Percentiles rank a stretch among this genome's conserved stretches.
Conservation (phyloP, 2,113 vertebrate genomes). For the Campylomormyrus tamandua region DNA sequence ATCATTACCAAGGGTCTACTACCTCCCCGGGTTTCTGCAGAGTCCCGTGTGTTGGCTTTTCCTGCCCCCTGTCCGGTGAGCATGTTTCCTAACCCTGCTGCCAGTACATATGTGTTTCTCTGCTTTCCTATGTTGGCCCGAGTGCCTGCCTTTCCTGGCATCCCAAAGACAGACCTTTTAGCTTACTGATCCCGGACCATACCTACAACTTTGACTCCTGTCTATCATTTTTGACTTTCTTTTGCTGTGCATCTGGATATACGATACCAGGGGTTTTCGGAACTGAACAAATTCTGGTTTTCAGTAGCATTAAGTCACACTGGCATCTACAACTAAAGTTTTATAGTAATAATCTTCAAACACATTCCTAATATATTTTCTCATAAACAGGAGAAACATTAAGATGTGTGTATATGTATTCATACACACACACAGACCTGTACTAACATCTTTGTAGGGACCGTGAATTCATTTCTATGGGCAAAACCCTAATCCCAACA, state of each 20-base stretch:
- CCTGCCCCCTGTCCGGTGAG: too few relatives aligned
- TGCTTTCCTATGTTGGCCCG: too few relatives aligned
- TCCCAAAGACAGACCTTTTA: too few relatives aligned
- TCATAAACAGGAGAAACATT: background rate
- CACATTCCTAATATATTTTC: background rate
- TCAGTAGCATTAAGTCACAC: background rate
- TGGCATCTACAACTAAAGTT: background rate
- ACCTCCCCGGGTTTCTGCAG: background rate
- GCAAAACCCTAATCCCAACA: too few relatives aligned
- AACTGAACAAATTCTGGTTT: background rate
- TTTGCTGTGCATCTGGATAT: background rate
- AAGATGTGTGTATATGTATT: background rate
- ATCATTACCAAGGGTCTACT: background rate
- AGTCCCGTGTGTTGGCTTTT: background rate
- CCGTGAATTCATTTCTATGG: too few relatives aligned
- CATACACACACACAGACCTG: background rate
- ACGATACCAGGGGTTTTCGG: background rate
- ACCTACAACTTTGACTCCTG: background rate
- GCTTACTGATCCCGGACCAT: background rate
- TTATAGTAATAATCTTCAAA: background rate
- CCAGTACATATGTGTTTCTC: background rate
- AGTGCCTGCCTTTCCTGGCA: too few relatives aligned
- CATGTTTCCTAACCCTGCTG: background rate
- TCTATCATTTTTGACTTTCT: background rate
- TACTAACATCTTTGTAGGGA: background rate